Conservation (phyloP, 2,888 invertebrate species). For the Acrobasis consociella region DNA sequence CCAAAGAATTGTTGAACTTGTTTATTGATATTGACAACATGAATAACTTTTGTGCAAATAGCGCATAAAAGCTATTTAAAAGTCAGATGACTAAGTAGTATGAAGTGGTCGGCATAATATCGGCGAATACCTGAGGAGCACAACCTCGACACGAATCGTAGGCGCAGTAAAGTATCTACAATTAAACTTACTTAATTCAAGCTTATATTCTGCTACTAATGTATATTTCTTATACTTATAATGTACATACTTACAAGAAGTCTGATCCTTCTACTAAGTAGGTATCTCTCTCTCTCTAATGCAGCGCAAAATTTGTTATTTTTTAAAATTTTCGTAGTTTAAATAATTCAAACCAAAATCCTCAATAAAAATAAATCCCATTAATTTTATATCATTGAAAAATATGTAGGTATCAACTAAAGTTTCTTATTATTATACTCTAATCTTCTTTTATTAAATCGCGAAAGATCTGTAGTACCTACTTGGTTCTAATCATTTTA, state of each 20-base stretch:
- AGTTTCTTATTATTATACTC: too few relatives aligned
- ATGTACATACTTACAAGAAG: not conserved
- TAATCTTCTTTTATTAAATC: too few relatives aligned
- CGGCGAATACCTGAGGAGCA: constrained; percentile 59
- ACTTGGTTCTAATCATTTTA: too few relatives aligned
- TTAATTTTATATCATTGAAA: too few relatives aligned
- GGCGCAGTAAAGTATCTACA: constrained; percentile 67
- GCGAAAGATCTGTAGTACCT: too few relatives aligned
- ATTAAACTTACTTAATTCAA: constrained; percentile 50
- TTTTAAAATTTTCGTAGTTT: too few relatives aligned
- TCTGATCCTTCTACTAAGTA: too few relatives aligned
- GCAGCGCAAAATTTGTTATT: too few relatives aligned
- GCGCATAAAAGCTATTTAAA: constrained; percentile 14
- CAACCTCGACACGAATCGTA: constrained; percentile 78
- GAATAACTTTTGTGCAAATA: not conserved
- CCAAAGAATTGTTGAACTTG: not conserved
- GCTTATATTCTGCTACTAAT: constrained; percentile 36
- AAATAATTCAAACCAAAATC: too few relatives aligned
- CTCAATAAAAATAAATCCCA: too few relatives aligned
- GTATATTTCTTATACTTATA: constrained; percentile 24
- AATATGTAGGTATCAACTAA: too few relatives aligned
- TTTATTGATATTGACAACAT: not conserved
- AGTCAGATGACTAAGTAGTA: constrained; percentile 34
- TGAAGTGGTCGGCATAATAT: constrained; percentile 43
- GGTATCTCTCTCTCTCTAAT: too few relatives aligned